Percentiles rank a stretch among this genome's conserved stretches.
These are phyloP conservation scores for Cataglyphis cursor DNA, from an alignment of 2,888 invertebrate genomes.

Conservation along the genomic window DNA sequence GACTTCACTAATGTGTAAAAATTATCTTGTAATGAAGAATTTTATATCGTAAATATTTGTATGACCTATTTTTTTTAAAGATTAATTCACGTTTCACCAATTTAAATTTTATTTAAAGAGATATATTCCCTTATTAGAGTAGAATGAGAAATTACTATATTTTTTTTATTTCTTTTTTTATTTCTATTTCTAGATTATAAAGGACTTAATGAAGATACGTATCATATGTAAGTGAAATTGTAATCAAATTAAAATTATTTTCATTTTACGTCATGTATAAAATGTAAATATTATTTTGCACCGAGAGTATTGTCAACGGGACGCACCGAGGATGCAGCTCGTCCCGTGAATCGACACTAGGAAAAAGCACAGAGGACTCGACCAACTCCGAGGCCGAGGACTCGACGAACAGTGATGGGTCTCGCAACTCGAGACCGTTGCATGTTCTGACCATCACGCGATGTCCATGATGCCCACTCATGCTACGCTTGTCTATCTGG, in stretches of 20 bases:
- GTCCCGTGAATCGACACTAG: conserved; percentile 88
- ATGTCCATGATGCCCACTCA: conserved; percentile 85
- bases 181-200: background rate
- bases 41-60: conserved; percentile 6
- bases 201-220: background rate
- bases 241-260: background rate
- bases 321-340: conserved; percentile 88
- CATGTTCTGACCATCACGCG: conserved; percentile 93
- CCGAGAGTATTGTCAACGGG: background rate
- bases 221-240: background rate
- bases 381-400: conserved; percentile 86
- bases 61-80: background rate
- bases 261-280: background rate
- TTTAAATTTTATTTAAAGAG: background rate
- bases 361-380: conserved; percentile 88
- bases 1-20: background rate
- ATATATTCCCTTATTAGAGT: background rate
- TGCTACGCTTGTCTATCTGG: conserved; percentile 86
- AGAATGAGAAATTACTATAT: background rate
- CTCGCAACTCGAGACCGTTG: conserved; percentile 92
- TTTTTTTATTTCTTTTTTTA: background rate
- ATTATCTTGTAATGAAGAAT: background rate
- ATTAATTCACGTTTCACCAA: background rate
- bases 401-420: conserved; percentile 86
- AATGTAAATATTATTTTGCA: background rate